A percentile compares a stretch with the other conserved stretches of the same genome.
Conservation (phyloP, 2,888 invertebrate species). For the Achlya flavicornis region DNA sequence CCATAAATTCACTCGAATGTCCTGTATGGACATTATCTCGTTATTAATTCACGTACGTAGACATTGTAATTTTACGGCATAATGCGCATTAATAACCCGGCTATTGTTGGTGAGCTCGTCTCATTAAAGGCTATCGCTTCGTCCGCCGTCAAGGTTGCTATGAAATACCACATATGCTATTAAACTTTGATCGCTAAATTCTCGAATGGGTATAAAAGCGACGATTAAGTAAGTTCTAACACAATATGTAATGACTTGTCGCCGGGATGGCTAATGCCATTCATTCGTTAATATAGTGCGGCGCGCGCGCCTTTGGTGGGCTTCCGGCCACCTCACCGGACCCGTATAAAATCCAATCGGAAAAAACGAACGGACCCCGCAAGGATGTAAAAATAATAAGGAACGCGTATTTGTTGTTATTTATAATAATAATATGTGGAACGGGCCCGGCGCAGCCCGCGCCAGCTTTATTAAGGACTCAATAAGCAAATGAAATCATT, state of each 20-base stretch:
- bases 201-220: conserved; percentile 52
- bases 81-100: conserved; percentile 51
- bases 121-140: conserved; percentile 43
- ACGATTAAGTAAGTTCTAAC: conserved; percentile 57
- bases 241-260: conserved; percentile 55
- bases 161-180: conserved; percentile 57
- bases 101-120: conserved; percentile 48
- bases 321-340: conserved; percentile 53
- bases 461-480: conserved; percentile 81
- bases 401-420: conserved; percentile 70
- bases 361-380: conserved; percentile 47
- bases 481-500: conserved; percentile 84
- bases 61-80: conserved; percentile 64
- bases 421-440: conserved; percentile 74
- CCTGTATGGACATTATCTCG: conserved; percentile 46
- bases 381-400: conserved; percentile 64
- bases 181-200: conserved; percentile 55
- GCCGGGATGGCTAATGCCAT: conserved; percentile 51
- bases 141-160: conserved; percentile 50
- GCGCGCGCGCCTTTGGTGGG: conserved; percentile 67
- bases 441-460: conserved; percentile 56
- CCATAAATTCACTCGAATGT: conserved; percentile 41
- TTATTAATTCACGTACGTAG: conserved; percentile 52
- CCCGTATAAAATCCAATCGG: conserved; percentile 43
- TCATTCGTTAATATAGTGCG: conserved; percentile 45